Percentiles rank a stretch among this genome's conserved stretches.
phyloP scores from a whole-genome alignment of 2,888 invertebrate genomes.

The Tenthredo livida region DNA sequence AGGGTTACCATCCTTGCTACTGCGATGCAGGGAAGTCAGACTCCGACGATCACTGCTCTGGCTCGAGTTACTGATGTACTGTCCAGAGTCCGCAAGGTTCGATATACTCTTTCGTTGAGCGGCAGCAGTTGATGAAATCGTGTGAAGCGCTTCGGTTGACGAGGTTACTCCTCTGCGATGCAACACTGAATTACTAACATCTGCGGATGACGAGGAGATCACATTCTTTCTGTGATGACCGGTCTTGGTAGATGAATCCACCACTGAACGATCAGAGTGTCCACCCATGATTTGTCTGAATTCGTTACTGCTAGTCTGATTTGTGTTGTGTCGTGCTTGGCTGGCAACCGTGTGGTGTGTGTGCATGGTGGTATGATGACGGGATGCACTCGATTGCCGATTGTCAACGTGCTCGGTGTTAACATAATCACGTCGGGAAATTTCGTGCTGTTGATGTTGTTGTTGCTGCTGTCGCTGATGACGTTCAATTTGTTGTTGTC shows the following conservation, averaged over 20 bases:
- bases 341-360: slow-evolving; percentile 76
- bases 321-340: slow-evolving; percentile 74
- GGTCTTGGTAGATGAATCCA: slow-evolving; percentile 62
- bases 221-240: slow-evolving; percentile 87
- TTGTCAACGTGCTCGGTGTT: slow-evolving; percentile 67
- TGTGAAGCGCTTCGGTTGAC: slow-evolving; percentile 87
- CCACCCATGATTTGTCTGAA: slow-evolving; percentile 79
- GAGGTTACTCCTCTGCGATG: slow-evolving; percentile 87
- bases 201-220: slow-evolving; percentile 85
- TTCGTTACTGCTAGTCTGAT: slow-evolving; percentile 80
- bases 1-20: slow-evolving; percentile 82
- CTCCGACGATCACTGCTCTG: slow-evolving; percentile 88
- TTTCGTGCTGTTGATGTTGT: slow-evolving; percentile 61
- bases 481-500: slow-evolving; percentile 59
- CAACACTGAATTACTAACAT: slow-evolving; percentile 88
- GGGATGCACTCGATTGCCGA: slow-evolving; percentile 59
- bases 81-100: slow-evolving; percentile 87
- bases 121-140: slow-evolving; percentile 86
- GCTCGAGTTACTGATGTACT: slow-evolving; percentile 84
- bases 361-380: slow-evolving; percentile 62
- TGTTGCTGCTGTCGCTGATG: slow-evolving; percentile 50
- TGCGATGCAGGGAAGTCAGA: slow-evolving; percentile 89
- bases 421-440: slow-evolving; percentile 69
- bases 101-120: slow-evolving; percentile 90
- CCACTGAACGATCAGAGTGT: slow-evolving; percentile 58